A percentile compares a stretch with the other conserved stretches of the same genome.
phyloP scores from a whole-genome alignment of 2,888 invertebrate species.

The Gasteruption jaculator region DNA sequence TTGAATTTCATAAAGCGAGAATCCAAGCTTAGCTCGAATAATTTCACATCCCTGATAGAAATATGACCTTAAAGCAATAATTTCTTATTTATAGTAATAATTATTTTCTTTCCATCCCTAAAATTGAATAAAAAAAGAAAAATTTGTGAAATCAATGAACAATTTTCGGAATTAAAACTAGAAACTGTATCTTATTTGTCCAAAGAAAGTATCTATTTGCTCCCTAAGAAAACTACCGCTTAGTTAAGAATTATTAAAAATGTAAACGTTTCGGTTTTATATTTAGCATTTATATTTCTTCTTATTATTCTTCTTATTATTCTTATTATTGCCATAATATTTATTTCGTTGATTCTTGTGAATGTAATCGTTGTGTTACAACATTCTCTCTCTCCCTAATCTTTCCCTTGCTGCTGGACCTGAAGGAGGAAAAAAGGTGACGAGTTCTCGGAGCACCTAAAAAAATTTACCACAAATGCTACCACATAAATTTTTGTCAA shows the following conservation, averaged over 20 bases:
- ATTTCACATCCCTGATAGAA: no score
- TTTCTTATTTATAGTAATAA: no score
- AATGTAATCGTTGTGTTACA: slow-evolving; percentile 53
- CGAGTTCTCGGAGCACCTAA: slow-evolving; percentile 57
- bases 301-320: slow-evolving; percentile 29
- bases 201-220: slow-evolving; percentile 50
- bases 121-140: no score
- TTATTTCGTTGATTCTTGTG: slow-evolving; percentile 50
- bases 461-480: slow-evolving; percentile 49
- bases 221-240: slow-evolving; percentile 48
- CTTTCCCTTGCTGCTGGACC: slow-evolving; percentile 52
- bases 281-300: slow-evolving; percentile 48
- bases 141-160: no score
- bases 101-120: no score
- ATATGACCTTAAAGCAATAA: no score
- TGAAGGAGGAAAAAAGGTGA: slow-evolving; percentile 65
- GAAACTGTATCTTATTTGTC: no score
- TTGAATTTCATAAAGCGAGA: no score
- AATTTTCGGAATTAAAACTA: no score
- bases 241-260: no score
- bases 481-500: slow-evolving; percentile 28
- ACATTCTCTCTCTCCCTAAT: slow-evolving; percentile 50
- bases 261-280: slow-evolving; percentile 46
- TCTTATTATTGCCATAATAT: slow-evolving; percentile 42
- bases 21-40: no score